Base-by-base conservation (phyloP, 2,113 vertebrate species). In the Rutilus rutilus region DNA sequence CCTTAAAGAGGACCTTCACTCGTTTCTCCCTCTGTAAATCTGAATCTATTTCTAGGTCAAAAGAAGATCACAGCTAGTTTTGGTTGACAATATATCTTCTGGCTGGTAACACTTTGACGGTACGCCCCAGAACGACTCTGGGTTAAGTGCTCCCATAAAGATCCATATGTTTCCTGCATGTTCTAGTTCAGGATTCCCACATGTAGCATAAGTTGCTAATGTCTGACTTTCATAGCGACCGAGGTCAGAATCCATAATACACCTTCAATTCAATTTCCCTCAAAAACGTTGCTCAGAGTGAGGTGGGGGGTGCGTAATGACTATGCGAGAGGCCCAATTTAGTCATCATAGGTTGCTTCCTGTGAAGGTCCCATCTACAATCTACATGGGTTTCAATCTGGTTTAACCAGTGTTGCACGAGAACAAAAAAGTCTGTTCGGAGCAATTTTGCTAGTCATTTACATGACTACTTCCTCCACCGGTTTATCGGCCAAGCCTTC, bases 391-490 rank as follows among this genome's bases (percentile, higher is more conserved):
- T 92, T 92, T 90, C 89, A 90, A 91, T 92, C 87, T 89, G 85
- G 87, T 87, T 87, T 91, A 92, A 93, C 89, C 88, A 88, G 90
- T 85, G 83, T 87, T 88, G 91, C 91, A 90, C 90, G 84, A 90
- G 92, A 90, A 90, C 90, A 91, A 92, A 92, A 92, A 89, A 87
- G 71, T 89, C 91, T 91, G 90, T 92, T 94, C 89, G 87, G 90
- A 91, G 91, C 93, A 92, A 93, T 94, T 93, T 92, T 89, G 91
- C 85, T 73, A 89, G 91, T 93, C 92, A 93, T 93, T 93, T 95
- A 92, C 93, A 94, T 93, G 95, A 94, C 90, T 93, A 92, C 92
- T 94, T 94, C 93, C 94, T 94, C 91, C 88, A 90, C 86, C 89
- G 89, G 91, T 93, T 93, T 92, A 92, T 93, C 87, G 69, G 87